These are phyloP conservation scores for Ageneiosus marmoratus DNA, from an alignment of 2,113 vertebrate genomes.

Conservation along the genomic window DNA sequence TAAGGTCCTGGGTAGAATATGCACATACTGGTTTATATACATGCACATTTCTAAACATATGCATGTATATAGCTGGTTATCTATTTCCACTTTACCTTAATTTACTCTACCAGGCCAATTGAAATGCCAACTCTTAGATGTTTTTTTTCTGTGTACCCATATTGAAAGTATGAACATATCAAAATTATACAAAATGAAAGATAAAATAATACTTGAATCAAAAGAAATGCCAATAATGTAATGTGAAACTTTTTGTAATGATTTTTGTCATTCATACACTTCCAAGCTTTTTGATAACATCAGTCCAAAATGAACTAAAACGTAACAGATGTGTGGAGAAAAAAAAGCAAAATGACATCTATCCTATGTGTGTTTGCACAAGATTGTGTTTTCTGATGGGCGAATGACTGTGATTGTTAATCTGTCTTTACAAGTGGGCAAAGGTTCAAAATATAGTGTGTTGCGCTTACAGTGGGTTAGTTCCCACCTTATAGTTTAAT, in stretches of 20 bases:
- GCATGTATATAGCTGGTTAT: conserved; percentile 64
- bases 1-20: conserved; percentile 85
- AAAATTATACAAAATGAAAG: conserved; percentile 83
- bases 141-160: conserved; percentile 58
- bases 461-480: conserved; percentile 61
- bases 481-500: conserved; percentile 57
- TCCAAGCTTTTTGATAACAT: conserved; percentile 77
- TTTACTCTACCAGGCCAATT: conserved; percentile 49
- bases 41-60: conserved; percentile 58
- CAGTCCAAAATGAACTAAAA: conserved; percentile 63
- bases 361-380: conserved; percentile 76
- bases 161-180: conserved; percentile 73
- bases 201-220: conserved; percentile 98
- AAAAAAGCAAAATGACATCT: conserved; percentile 66
- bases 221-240: conserved; percentile 89
- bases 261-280: conserved; percentile 77
- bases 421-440: conserved; percentile 36
- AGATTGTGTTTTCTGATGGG: conserved; percentile 59
- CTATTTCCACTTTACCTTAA: conserved; percentile 55
- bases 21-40: conserved; percentile 74
- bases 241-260: conserved; percentile 93
- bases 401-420: conserved; percentile 59
- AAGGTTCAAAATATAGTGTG: conserved; percentile 33
- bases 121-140: conserved; percentile 61
- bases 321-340: conserved; percentile 30